Percentiles rank a stretch among this genome's conserved stretches.
These are phyloP conservation scores for Lepeophtheirus salmonis DNA, from an alignment of 1,140 invertebrate genomes.

Conservation along the genomic window DNA sequence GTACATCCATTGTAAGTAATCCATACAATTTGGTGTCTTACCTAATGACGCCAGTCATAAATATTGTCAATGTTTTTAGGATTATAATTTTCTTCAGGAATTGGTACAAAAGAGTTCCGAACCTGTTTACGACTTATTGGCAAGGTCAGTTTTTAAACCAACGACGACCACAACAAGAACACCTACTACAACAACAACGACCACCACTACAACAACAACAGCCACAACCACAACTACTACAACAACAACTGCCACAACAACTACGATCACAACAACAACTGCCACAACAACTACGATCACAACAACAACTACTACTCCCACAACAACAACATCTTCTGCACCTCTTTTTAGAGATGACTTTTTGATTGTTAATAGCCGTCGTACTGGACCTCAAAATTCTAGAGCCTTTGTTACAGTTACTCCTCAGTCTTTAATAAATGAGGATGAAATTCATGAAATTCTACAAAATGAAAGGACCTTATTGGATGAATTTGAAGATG, in stretches of 20 bases:
- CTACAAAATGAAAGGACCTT: background rate
- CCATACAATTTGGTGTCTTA: too few relatives aligned
- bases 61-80: too few relatives aligned
- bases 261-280: background rate
- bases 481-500: background rate
- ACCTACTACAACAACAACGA: background rate
- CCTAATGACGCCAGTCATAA: too few relatives aligned
- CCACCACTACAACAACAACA: background rate
- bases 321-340: background rate
- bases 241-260: background rate
- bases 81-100: background rate
- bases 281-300: background rate
- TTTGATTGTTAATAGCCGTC: background rate
- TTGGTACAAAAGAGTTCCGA: background rate
- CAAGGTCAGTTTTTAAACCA: background rate
- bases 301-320: background rate
- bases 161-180: background rate
- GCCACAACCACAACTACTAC: background rate
- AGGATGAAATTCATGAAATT: background rate
- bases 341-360: too few relatives aligned
- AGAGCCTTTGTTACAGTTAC: background rate
- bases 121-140: background rate
- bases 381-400: background rate
- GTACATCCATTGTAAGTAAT: background rate
- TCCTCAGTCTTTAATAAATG: too few relatives aligned